Evolutionary conservation across 2,888 invertebrate genomes (phyloP).

Genomic region (Epinotia nisella): DNA sequence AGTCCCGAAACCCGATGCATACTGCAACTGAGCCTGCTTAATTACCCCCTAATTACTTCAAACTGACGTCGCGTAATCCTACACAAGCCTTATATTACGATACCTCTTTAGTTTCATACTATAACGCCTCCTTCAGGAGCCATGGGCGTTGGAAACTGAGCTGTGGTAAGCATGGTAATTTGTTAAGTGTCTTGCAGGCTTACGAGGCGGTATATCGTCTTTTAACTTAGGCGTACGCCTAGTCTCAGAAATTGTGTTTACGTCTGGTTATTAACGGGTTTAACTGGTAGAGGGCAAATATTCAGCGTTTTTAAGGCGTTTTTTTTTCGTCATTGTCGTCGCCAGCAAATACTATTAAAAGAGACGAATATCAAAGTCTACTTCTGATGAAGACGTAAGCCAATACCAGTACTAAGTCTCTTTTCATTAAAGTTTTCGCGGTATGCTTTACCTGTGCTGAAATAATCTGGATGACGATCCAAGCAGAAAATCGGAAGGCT

Average conservation of each 20-base stretch:
- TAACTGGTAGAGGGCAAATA: no score
- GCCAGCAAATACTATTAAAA: no score
- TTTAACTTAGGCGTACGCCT: conserved; percentile 17
- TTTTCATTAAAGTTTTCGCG: no score
- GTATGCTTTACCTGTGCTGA: no score
- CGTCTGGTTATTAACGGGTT: no score
- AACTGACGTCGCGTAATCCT: conserved; percentile 21
- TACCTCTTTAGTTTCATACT: not conserved
- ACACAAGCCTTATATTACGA: not conserved
- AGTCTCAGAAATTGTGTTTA: not conserved
- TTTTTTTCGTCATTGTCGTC: no score
- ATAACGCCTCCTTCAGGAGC: conserved; percentile 1
- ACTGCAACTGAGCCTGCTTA: conserved; percentile 31
- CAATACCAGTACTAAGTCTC: no score
- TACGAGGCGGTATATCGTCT: conserved; percentile 5
- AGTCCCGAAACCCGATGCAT: conserved; percentile 12
- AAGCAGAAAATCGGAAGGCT: no score
- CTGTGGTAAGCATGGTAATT: conserved; percentile 26
- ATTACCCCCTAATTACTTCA: conserved; percentile 27
- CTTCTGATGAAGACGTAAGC: no score
- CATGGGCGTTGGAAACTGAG: conserved; percentile 6
- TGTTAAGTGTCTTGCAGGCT: conserved; percentile 31
- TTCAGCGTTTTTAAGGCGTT: no score
- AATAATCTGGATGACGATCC: no score
- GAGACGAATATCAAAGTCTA: no score